A percentile compares a stretch with the other conserved stretches of the same genome.
Evolutionary conservation across 2,888 invertebrate species (phyloP).

Genomic region (Ligdia adustata): DNA sequence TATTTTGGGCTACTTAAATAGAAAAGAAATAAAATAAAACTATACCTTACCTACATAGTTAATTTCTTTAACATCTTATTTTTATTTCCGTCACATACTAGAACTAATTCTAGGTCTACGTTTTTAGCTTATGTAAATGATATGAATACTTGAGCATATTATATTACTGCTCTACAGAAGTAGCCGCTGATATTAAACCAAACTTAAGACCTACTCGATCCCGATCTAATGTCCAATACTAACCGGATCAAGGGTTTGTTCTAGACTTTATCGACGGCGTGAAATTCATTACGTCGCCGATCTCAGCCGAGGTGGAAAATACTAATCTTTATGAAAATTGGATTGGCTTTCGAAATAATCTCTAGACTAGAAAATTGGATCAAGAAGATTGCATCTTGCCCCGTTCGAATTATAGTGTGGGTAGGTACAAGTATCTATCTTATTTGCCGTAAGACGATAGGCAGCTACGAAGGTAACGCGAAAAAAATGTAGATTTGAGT

Average conservation of each 20-base stretch:
- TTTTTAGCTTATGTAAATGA: too few relatives aligned
- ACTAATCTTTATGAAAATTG: conserved; percentile 26
- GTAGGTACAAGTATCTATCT: conserved; percentile 1
- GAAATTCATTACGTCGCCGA: not conserved
- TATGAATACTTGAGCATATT: too few relatives aligned
- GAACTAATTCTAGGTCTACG: too few relatives aligned
- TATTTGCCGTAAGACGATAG: conserved; percentile 13
- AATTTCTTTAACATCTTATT: too few relatives aligned
- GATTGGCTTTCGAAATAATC: conserved; percentile 21
- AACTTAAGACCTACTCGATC: too few relatives aligned
- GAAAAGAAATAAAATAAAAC: too few relatives aligned
- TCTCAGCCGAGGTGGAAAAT: conserved; percentile 11
- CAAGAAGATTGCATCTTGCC: conserved; percentile 22
- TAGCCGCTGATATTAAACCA: too few relatives aligned
- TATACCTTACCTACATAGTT: too few relatives aligned
- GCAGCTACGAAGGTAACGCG: conserved; percentile 8
- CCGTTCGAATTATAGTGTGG: conserved; percentile 13
- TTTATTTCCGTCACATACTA: too few relatives aligned
- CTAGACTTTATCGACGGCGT: conserved; percentile 1
- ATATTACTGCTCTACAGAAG: too few relatives aligned
- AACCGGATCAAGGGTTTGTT: not conserved
- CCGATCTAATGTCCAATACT: not conserved
- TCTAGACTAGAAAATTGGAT: conserved; percentile 28
- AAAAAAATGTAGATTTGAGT: too few relatives aligned
- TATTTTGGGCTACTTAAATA: too few relatives aligned